These are phyloP conservation scores for Cheiracanthium punctorium DNA, from an alignment of 2,888 invertebrate species.

Conservation along the genomic window DNA sequence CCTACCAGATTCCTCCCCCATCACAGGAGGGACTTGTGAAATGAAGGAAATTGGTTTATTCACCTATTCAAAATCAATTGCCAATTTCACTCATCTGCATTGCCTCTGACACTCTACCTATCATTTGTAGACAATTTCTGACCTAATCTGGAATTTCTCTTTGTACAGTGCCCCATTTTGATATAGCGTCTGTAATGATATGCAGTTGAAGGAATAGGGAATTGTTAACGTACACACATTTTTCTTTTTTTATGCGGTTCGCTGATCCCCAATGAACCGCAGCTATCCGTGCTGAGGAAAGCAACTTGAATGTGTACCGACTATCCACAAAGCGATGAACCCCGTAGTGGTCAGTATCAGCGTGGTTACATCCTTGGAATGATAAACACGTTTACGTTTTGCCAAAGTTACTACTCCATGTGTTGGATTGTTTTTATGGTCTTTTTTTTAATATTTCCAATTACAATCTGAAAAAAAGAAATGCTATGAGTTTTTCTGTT, in stretches of 20 bases:
- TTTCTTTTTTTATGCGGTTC: conserved; percentile 31
- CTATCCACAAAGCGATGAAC: background rate
- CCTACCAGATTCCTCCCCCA: no score
- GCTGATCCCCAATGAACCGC: conserved; percentile 43
- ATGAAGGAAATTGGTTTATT: conserved; percentile 3
- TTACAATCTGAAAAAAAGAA: no score
- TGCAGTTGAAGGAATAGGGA: conserved; percentile 7
- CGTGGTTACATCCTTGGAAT: background rate
- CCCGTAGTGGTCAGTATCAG: conserved; percentile 11
- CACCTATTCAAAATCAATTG: conserved; percentile 10
- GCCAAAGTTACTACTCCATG: no score
- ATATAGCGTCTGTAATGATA: conserved; percentile 5
- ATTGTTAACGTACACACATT: conserved; percentile 25
- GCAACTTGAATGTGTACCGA: conserved; percentile 8
- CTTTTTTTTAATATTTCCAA: no score
- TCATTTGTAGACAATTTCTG: conserved; percentile 18
- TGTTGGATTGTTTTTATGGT: no score
- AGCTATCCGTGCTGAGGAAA: background rate
- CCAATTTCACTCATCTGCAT: background rate
- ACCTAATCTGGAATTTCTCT: conserved; percentile 20
- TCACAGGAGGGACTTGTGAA: no score
- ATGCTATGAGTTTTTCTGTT: no score
- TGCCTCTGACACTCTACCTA: background rate
- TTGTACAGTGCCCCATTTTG: conserved; percentile 18
- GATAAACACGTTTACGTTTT: background rate